These are phyloP conservation scores for Tinamus major DNA, from an alignment of 2,797 vertebrate genomes.

Conservation along the genomic window DNA sequence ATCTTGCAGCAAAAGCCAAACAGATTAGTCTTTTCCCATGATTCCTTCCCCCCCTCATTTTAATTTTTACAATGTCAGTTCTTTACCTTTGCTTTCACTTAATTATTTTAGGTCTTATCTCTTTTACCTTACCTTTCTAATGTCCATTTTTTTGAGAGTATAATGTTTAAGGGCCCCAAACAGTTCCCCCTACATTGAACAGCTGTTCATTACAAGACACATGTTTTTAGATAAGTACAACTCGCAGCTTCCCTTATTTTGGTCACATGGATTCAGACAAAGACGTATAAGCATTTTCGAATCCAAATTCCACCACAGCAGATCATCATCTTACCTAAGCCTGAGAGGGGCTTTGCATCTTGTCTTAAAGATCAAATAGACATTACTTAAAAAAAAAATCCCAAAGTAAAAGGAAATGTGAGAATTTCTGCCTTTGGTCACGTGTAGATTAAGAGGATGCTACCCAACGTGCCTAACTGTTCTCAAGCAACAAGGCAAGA, in stretches of 20 bases:
- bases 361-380: neutral
- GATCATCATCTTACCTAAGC: neutral
- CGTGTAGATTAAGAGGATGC: neutral
- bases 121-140: neutral
- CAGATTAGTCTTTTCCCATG: neutral
- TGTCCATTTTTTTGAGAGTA: neutral
- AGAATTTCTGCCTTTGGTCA: neutral
- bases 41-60: neutral
- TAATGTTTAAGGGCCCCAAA: neutral
- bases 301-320: neutral
- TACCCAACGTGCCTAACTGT: neutral
- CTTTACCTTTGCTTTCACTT: neutral
- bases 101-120: neutral
- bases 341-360: neutral
- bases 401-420: neutral
- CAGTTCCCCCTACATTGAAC: rapidly evolving
- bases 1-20: neutral
- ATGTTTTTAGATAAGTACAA: neutral
- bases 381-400: neutral
- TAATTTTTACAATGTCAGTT: neutral
- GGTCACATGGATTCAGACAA: neutral
- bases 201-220: neutral
- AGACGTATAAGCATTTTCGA: neutral
- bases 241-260: neutral
- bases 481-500: neutral